phyloP scores from a whole-genome alignment of 1,140 invertebrate species.

The Drosophila santomea region DNA sequence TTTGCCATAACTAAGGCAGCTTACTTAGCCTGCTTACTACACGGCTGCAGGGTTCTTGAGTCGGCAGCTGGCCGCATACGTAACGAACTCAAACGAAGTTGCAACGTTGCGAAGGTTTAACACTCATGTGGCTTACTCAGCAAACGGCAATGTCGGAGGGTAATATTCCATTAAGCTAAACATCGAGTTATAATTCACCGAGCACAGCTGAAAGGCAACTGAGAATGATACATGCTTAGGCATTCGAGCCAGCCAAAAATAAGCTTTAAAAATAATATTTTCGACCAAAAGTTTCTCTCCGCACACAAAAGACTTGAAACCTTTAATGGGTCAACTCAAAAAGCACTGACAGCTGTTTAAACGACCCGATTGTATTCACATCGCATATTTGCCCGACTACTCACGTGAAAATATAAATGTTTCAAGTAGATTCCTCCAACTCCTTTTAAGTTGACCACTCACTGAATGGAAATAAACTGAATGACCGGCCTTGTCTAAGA shows the following conservation, averaged over 20 bases:
- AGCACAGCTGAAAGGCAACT: conserved; percentile 21
- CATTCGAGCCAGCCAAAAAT: conserved; percentile 2
- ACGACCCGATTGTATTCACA: conserved; percentile 11
- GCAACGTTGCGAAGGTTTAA: conserved; percentile 20
- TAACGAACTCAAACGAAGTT: conserved; percentile 80
- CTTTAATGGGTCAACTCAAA: conserved; percentile 27
- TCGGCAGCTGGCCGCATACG: conserved; percentile 62
- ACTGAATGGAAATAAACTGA: conserved; percentile 1
- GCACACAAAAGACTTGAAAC: conserved; percentile 11
- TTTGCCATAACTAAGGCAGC: conserved; percentile 54
- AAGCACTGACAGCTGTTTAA: conserved; percentile 42
- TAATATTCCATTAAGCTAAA: conserved; percentile 11
- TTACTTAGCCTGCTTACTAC: conserved; percentile 43
- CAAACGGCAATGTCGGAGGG: conserved; percentile 18
- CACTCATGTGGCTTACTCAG: conserved; percentile 32
- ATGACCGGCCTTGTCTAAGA: conserved; percentile 24
- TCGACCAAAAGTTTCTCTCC: neutral
- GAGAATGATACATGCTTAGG: neutral
- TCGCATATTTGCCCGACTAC: neutral
- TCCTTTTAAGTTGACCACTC: conserved; percentile 5
- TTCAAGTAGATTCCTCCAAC: neutral
- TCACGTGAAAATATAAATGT: conserved; percentile 28
- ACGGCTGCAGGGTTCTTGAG: conserved; percentile 21
- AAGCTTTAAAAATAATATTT: conserved; percentile 7
- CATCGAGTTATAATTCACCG: conserved; percentile 16